Evolutionary conservation across 2,888 invertebrate genomes (phyloP), one percentile per base, ranked within the genome.

Genomic region (Agapostemon virescens): DNA sequence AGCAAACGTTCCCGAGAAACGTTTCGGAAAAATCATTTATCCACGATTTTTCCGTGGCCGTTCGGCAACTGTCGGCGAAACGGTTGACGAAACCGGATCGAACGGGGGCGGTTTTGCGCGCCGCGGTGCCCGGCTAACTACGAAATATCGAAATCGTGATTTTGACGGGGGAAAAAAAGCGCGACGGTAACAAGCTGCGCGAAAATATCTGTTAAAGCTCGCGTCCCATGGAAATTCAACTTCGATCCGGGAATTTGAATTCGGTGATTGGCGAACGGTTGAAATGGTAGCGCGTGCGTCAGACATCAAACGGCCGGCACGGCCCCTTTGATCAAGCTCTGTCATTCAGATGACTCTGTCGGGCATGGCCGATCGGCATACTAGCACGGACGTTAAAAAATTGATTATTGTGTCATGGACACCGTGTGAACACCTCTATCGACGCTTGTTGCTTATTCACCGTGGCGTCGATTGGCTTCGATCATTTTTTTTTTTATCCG

Each of bases 261-360:
- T 78, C 80, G 75, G 80, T 80, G 84, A 79, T 70, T 74, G 86
- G 81, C 78, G 80, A 78, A 79, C 79, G 74, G 84, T 89, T 88
- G 90, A 90, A 91, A 91, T 89, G 84, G 85, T 84, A 83, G 83
- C 83, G 89, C 88, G 89, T 92, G 92, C 90, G 89, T 84, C 88
- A 90, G 92, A 92, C 92, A 91, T 92, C 92, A 92, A 92, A 92
- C 92, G 90, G 86, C 83, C 67, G 83, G 86, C 83, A 82, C 83
- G 86, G 87, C 72, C 90, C 90, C 92, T 92, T 92, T 92, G 92
- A 92, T 92, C 92, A 92, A 87, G 87, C 88, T 89, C 89, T 90
- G 91, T 91, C 91, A 90, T 89, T 91, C 90, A 88, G 92, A 92
- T 91, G 92, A 90, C 90, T 91, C 91, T 91, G 91, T 91, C 90